A percentile compares a stretch with the other conserved stretches of the same genome.
These are phyloP conservation scores for Eumeta japonica DNA, from an alignment of 1,140 invertebrate species.

Conservation along the genomic window DNA sequence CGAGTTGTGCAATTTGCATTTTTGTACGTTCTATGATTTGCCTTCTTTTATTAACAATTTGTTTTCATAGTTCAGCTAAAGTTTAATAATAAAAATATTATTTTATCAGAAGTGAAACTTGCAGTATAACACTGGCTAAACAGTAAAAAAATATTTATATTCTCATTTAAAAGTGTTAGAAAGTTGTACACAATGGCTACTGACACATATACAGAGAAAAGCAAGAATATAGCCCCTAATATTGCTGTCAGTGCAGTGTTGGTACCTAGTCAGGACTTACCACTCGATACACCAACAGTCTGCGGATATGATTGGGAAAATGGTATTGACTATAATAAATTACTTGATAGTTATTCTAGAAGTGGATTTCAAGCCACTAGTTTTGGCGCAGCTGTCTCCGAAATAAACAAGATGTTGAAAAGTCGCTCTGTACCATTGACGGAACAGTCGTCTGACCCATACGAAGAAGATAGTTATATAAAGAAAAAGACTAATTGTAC, in stretches of 20 bases:
- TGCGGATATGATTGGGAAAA: constrained; percentile 91
- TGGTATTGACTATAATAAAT: constrained; percentile 82
- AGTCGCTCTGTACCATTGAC: constrained; percentile 65
- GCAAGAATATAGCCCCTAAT: constrained; percentile 44
- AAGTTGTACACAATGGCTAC: too few relatives aligned
- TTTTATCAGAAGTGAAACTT: too few relatives aligned
- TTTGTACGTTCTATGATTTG: too few relatives aligned
- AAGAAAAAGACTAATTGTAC: constrained; percentile 81
- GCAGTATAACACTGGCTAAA: too few relatives aligned
- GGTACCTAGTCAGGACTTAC: constrained; percentile 62
- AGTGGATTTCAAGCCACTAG: constrained; percentile 97
- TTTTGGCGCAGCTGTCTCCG: constrained; percentile 86
- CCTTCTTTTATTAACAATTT: too few relatives aligned
- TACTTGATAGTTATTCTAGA: constrained; percentile 77
- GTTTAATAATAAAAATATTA: too few relatives aligned
- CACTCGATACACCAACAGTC: constrained; percentile 64
- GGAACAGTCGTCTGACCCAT: constrained; percentile 64
- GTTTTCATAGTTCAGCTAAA: too few relatives aligned
- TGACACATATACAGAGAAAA: constrained; percentile 13
- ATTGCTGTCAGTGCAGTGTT: constrained; percentile 67
- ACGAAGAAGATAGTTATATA: constrained; percentile 80
- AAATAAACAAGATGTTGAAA: constrained; percentile 91
- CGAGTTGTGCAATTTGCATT: too few relatives aligned
- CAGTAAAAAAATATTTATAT: too few relatives aligned
- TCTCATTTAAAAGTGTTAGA: too few relatives aligned